Base-by-base conservation (phyloP, 2,797 vertebrate species). In the Halcyon smyrnensis region DNA sequence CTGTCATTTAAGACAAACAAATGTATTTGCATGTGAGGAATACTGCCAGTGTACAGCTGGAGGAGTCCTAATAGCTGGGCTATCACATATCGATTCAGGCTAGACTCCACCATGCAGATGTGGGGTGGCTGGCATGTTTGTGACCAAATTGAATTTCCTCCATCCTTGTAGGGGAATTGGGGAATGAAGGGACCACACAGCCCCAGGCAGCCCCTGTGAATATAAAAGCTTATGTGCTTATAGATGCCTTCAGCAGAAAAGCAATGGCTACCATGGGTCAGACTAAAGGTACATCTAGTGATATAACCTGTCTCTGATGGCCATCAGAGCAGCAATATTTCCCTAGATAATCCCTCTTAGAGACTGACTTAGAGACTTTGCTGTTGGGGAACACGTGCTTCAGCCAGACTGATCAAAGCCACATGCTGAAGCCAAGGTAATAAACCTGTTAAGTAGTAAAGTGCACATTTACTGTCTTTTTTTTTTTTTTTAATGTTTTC, bases 1-100 rank as follows among this genome's bases (percentile, higher is more conserved):
- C 56, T 80, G 83, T 50, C 90, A 87, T 92, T 94, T 82, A 63
- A 95, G 83, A 70, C 39, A 88, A 90, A 96, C 85, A 95, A 82
- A 90, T 87, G 15, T 48, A 76, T 93, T 91, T 96, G 36, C 68
- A 69, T 88, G 62, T 17, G 63, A 86, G 82, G 57, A 80, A 79
- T 68, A 23, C 15, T 94, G 92, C 67, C 92, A 89, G 45, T 8
- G 30, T 75, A 34, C 92, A 96, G 84, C 94, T 94, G 92, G 87
- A 75, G 34, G 25, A 84, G 4, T 51, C 28, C 68, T 32, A 64
- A 57, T 81, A 68, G 65, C 23, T 64, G 36, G 53, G 53, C 41
- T 54, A 36, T 74, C 60, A 30, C 0, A 1, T 46, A 80, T 37
- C 37, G 25, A 32, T 63, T 57, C 34, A 65, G 71, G 24, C 62